Evolutionary conservation across 1,140 invertebrate genomes (phyloP), one percentile per base, ranked within the genome.

Genomic region (Achroia grisella): DNA sequence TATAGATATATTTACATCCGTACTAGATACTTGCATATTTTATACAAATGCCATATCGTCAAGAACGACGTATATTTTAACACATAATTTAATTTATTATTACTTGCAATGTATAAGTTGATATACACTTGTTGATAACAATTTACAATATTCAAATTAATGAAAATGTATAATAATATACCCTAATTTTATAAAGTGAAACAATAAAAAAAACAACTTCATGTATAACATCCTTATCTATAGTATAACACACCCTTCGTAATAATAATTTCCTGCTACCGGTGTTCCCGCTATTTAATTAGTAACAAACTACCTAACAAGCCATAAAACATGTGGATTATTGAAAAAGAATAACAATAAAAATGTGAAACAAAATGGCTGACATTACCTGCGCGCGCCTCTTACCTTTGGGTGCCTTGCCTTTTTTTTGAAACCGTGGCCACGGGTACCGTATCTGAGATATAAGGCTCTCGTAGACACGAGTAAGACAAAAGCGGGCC

Each of bases 401-500:
- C 59, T 61, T 52, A 23, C 17, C 17, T 23, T 23, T 23, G 17
- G 17, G 17, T 23, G 17, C 17, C 57, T 71, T 62, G 57, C 56
- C 57, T 71, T 69, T 61, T 42, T 62, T 50, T 60, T 51, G 50
- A 54, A 58, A 49, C 55, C 62, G 52, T 23, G 57, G 61, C 52
- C 53, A 43, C 56, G 56, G 60, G 61, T 57, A 63, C 51, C 2
- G 17, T 55, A 59, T 56, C 47, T 23, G 17, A 69, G 63, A 78
- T 73, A 75, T 72, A 71, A 70, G 68, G 65, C 58, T 68, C 62
- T 81, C 73, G 77, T 77, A 78, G 71, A 81, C 77, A 78, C 67
- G 71, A 70, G 67, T 75, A 74, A 81, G 64, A 81, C 72, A 81
- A 81, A 80, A 77, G 71, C 59, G 57, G 42, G 48, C 56, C 62